Evolutionary conservation across 2,888 invertebrate genomes (phyloP).

Genomic region (Lacanobia oleracea): DNA sequence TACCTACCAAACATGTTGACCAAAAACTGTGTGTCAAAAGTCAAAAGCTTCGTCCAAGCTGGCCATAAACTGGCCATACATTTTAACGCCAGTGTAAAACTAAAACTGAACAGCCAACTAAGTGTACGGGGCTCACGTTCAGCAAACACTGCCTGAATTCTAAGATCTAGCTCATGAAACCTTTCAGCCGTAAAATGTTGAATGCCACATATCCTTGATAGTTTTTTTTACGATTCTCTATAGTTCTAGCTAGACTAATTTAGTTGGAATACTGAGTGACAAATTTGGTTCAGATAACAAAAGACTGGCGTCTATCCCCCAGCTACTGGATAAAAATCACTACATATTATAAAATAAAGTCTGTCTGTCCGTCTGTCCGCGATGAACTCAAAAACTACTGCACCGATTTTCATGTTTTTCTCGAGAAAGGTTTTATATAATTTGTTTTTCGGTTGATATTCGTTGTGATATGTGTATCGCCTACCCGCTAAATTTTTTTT

Average conservation of each 20-base stretch:
- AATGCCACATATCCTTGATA: constrained; percentile 6
- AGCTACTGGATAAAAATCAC: no score
- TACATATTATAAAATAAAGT: no score
- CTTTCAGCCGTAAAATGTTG: constrained; percentile 7
- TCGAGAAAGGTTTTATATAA: no score
- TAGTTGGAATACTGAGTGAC: not conserved
- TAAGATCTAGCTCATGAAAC: constrained; percentile 15
- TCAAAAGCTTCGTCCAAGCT: not conserved
- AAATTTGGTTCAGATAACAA: not conserved
- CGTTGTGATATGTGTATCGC: no score
- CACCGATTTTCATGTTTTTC: no score
- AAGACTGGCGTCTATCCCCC: no score
- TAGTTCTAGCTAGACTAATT: not conserved
- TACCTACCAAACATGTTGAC: not conserved
- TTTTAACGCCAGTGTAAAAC: constrained; percentile 26
- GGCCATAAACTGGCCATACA: constrained; percentile 29
- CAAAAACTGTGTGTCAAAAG: constrained; percentile 3
- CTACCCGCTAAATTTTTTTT: no score
- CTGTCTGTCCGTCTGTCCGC: no score
- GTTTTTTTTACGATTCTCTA: constrained; percentile 1
- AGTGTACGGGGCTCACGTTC: constrained; percentile 39
- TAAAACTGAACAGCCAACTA: constrained; percentile 28
- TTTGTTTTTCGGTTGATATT: no score
- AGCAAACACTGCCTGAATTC: constrained; percentile 33
- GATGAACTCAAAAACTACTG: no score